These are phyloP conservation scores for Pseudomyrmex pallidus DNA, from an alignment of 1,140 invertebrate genomes.

Conservation along the genomic window DNA sequence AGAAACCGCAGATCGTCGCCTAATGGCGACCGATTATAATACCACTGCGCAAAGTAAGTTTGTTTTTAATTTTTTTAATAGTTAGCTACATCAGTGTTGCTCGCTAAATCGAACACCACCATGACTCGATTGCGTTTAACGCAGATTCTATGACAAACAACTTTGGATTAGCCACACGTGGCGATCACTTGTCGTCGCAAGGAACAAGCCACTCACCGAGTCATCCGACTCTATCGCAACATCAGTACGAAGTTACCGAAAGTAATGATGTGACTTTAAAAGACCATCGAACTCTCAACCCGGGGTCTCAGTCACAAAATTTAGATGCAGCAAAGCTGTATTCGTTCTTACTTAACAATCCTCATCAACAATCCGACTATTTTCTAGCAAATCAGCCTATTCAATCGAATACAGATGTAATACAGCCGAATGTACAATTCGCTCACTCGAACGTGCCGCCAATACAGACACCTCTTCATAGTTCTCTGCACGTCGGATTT, in stretches of 20 bases:
- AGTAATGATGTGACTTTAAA: conserved; percentile 72
- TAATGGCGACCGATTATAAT: conserved; percentile 62
- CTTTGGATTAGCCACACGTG: conserved; percentile 61
- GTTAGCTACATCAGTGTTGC: background rate
- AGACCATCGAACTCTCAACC: conserved; percentile 72
- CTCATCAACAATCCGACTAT: conserved; percentile 76
- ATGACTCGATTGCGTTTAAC: background rate
- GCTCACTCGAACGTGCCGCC: conserved; percentile 74
- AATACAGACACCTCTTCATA: conserved; percentile 81
- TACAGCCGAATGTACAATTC: conserved; percentile 72
- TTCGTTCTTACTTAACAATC: conserved; percentile 65
- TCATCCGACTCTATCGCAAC: conserved; percentile 63
- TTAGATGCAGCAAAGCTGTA: conserved; percentile 74
- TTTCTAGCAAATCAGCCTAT: conserved; percentile 72
- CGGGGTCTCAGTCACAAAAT: conserved; percentile 70
- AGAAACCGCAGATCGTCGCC: conserved; percentile 54
- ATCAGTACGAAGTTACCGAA: conserved; percentile 81
- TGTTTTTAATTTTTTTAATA: background rate
- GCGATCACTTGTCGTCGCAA: conserved; percentile 69
- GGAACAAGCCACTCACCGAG: conserved; percentile 61
- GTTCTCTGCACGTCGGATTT: conserved; percentile 77
- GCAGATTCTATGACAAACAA: conserved; percentile 59
- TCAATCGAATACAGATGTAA: conserved; percentile 64
- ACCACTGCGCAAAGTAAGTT: conserved; percentile 37
- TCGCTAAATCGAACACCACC: background rate